Evolutionary conservation across 2,888 invertebrate species (phyloP).

Genomic region (Melinopterus prodromus): DNA sequence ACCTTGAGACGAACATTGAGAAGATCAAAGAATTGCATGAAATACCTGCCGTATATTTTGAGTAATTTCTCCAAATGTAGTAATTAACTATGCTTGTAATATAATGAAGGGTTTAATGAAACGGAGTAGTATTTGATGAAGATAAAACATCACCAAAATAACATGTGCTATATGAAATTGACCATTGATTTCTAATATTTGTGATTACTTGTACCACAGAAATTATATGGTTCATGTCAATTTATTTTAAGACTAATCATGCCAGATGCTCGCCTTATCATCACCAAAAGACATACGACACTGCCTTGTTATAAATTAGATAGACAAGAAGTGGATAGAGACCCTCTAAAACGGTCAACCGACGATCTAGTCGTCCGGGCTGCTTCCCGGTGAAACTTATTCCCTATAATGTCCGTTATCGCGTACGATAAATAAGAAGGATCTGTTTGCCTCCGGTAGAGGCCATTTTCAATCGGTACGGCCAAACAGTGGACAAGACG

Average conservation of each 20-base stretch:
- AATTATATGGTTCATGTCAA: neutral
- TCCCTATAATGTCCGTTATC: conserved; percentile 4
- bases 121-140: too few species aligned
- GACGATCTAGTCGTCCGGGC: neutral
- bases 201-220: too few species aligned
- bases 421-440: conserved; percentile 4
- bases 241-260: neutral
- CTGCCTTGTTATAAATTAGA: neutral
- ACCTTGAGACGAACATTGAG: too few species aligned
- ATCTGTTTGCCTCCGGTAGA: neutral
- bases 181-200: too few species aligned
- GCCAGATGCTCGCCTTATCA: neutral
- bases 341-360: conserved; percentile 4
- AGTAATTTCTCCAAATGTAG: too few species aligned
- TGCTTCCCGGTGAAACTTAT: neutral
- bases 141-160: too few species aligned
- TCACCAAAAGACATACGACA: neutral
- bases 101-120: too few species aligned
- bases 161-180: too few species aligned
- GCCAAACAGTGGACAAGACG: neutral
- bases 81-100: too few species aligned
- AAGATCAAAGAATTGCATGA: too few species aligned
- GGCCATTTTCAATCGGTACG: neutral
- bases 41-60: too few species aligned
- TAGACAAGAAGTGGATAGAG: neutral